Conservation (phyloP, 2,888 invertebrate genomes). For the Nephrotoma appendiculata region DNA sequence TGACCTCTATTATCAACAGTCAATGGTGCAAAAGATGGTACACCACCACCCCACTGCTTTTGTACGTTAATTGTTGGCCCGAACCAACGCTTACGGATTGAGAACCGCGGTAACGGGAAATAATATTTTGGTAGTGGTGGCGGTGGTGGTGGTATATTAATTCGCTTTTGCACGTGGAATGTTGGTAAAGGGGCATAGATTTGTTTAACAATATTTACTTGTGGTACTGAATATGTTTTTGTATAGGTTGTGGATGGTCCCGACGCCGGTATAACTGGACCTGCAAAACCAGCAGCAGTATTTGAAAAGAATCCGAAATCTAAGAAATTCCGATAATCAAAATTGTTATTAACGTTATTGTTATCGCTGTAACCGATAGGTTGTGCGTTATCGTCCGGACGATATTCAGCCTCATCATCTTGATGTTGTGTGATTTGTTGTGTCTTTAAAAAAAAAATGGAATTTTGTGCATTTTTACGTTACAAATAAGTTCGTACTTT, state of each 20-base stretch:
- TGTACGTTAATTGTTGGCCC: not conserved
- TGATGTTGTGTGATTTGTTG: not conserved
- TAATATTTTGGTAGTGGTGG: not conserved
- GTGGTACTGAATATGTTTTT: constrained; percentile 10
- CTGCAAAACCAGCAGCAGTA: constrained; percentile 6
- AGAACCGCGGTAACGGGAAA: not conserved
- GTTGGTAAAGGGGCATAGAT: not conserved
- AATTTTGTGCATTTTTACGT: not conserved
- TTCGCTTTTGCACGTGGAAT: not conserved
- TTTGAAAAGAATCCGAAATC: constrained; percentile 12
- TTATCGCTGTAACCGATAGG: not conserved
- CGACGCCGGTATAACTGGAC: constrained; percentile 1
- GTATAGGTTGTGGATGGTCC: not conserved
- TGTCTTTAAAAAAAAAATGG: not conserved
- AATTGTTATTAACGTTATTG: not conserved
- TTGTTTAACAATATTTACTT: constrained; percentile 4
- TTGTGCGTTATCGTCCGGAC: not conserved
- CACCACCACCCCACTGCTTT: not conserved
- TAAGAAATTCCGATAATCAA: constrained; percentile 11
- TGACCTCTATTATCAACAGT: not conserved
- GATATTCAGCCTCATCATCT: not conserved
- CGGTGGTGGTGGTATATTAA: not conserved
- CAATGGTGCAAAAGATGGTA: not conserved
- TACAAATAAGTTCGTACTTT: not conserved
- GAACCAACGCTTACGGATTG: not conserved